Conservation (phyloP, 2,113 vertebrate species). For the Peromyscus californicus region DNA sequence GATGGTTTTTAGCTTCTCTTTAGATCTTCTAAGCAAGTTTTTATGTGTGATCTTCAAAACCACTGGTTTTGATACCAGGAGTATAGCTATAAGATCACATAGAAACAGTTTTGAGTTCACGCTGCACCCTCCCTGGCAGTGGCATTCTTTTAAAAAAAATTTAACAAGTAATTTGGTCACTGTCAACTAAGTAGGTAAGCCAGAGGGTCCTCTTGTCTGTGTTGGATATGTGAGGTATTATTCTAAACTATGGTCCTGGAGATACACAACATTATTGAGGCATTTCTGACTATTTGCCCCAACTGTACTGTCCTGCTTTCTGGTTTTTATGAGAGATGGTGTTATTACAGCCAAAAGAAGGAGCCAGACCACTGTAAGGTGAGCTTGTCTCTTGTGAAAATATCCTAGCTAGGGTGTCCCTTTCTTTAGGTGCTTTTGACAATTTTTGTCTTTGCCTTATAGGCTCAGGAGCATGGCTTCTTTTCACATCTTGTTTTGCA, state of each 20-base stretch:
- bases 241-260: background rate
- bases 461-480: background rate
- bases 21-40: background rate
- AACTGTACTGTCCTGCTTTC: background rate
- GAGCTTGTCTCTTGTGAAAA: slow-evolving; percentile 20
- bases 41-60: slow-evolving; percentile 34
- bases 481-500: slow-evolving; percentile 42
- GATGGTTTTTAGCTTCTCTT: slow-evolving; percentile 60
- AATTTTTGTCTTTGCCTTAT: slow-evolving; percentile 28
- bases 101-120: slow-evolving; percentile 37
- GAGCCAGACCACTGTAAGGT: background rate
- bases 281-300: slow-evolving; percentile 21
- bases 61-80: background rate
- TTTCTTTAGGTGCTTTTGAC: slow-evolving; percentile 10
- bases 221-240: background rate
- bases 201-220: background rate
- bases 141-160: background rate
- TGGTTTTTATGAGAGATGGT: slow-evolving; percentile 20
- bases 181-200: slow-evolving; percentile 3
- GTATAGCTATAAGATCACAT: background rate
- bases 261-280: background rate
- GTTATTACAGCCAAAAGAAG: slow-evolving; percentile 2
- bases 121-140: background rate
- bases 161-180: background rate
- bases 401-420: background rate